Percentiles rank a stretch among this genome's conserved stretches.
Conservation (phyloP, 2,113 vertebrate species). For the Hipposideros armiger region DNA sequence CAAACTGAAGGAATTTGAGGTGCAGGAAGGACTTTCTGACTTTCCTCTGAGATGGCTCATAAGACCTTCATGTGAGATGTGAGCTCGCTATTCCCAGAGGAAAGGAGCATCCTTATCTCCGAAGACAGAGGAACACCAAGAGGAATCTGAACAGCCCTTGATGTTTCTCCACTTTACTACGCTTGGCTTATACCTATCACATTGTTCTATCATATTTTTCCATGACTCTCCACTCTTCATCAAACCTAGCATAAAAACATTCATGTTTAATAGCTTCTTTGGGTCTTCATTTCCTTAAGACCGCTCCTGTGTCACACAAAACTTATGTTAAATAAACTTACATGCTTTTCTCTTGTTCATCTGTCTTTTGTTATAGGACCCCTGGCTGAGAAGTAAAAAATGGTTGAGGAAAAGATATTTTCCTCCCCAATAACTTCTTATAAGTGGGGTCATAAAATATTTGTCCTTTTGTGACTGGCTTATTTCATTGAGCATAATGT, state of each 20-base stretch:
- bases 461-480: neutral
- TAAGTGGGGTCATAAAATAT: neutral
- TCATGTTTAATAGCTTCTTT: too few species aligned
- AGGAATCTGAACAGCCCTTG: neutral
- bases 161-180: neutral
- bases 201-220: neutral
- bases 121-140: too few species aligned
- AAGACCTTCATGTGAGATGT: neutral
- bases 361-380: neutral
- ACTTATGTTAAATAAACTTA: neutral
- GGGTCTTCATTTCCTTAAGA: too few species aligned
- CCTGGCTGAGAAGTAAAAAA: neutral
- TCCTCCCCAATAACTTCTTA: neutral
- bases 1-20: neutral
- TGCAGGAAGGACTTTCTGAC: neutral
- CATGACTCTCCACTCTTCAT: neutral
- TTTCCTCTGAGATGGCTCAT: neutral
- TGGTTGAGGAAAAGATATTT: neutral
- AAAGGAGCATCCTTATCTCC: too few species aligned
- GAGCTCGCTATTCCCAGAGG: too few species aligned
- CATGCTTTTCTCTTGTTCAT: neutral
- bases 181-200: neutral
- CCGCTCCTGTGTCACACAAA: too few species aligned
- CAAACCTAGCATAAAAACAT: too few species aligned
- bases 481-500: neutral